These are phyloP conservation scores for Tetrapedia diversipes DNA, from an alignment of 2,888 invertebrate genomes.

Conservation along the genomic window DNA sequence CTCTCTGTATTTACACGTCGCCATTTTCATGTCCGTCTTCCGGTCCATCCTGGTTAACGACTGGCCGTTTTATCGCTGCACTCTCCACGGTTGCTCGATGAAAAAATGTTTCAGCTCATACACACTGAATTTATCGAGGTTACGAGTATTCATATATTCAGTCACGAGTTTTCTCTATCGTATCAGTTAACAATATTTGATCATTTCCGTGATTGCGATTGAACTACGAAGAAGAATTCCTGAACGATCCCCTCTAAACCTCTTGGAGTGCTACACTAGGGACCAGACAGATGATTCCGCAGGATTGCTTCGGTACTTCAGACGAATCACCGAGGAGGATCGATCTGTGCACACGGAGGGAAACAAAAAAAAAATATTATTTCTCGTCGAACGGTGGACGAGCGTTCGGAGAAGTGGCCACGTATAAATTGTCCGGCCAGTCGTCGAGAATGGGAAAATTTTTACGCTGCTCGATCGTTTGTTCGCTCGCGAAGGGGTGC, in stretches of 20 bases:
- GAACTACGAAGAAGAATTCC: background rate
- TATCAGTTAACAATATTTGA: too few species aligned
- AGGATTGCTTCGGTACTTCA: constrained; percentile 10
- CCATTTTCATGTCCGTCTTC: constrained; percentile 8
- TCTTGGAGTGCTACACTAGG: too few species aligned
- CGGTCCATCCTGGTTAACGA: background rate
- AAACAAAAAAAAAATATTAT: constrained; percentile 37
- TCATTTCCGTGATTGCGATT: too few species aligned
- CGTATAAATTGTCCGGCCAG: constrained; percentile 57
- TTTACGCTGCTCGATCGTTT: constrained; percentile 47
- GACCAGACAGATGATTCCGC: too few species aligned
- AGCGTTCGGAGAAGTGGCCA: constrained; percentile 14
- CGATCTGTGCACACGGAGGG: constrained; percentile 9
- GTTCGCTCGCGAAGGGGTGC: constrained; percentile 45
- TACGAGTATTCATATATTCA: too few species aligned
- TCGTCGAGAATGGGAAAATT: constrained; percentile 61
- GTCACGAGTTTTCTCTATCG: too few species aligned
- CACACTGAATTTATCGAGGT: too few species aligned
- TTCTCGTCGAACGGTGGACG: constrained; percentile 22
- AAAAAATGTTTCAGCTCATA: too few species aligned
- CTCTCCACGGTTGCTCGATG: too few species aligned
- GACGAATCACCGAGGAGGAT: constrained; percentile 18
- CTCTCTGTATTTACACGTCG: background rate
- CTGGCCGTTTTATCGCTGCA: constrained; percentile 4
- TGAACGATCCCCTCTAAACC: too few species aligned